Evolutionary conservation across 2,888 invertebrate genomes (phyloP).

Genomic region (Melanostoma mellinum): DNA sequence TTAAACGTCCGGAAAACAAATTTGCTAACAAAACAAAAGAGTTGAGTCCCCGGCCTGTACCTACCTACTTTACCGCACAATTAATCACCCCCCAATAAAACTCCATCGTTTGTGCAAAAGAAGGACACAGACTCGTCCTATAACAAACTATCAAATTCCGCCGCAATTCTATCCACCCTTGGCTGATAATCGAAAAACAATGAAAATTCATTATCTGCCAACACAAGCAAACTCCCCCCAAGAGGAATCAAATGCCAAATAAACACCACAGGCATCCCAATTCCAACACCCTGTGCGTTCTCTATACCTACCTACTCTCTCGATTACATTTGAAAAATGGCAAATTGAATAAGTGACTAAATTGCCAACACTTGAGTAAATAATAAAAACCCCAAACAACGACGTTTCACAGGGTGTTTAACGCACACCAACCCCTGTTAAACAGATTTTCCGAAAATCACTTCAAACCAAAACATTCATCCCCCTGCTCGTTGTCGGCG

Average conservation of each 20-base stretch:
- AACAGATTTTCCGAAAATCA: slow-evolving; percentile 72
- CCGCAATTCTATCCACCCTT: slow-evolving; percentile 24
- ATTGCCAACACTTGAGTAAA: slow-evolving; percentile 73
- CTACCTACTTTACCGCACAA: slow-evolving; percentile 64
- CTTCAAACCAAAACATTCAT: slow-evolving; percentile 69
- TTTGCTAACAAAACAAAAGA: slow-evolving; percentile 66
- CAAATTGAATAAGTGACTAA: slow-evolving; percentile 80
- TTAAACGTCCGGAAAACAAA: slow-evolving; percentile 69
- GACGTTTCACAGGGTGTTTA: slow-evolving; percentile 48
- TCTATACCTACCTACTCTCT: slow-evolving; percentile 23
- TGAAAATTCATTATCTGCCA: slow-evolving; percentile 71
- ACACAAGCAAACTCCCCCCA: slow-evolving; percentile 34
- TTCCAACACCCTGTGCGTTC: neutral
- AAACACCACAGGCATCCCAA: slow-evolving; percentile 50
- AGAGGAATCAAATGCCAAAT: slow-evolving; percentile 59
- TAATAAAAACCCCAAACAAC: slow-evolving; percentile 73
- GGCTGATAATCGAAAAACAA: slow-evolving; percentile 66
- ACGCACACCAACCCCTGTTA: slow-evolving; percentile 54
- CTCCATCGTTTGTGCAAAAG: slow-evolving; percentile 6
- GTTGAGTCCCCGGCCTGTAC: slow-evolving; percentile 35
- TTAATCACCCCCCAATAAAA: slow-evolving; percentile 63
- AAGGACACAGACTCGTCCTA: slow-evolving; percentile 7
- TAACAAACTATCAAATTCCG: slow-evolving; percentile 66
- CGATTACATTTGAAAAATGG: slow-evolving; percentile 80
- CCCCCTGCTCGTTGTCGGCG: slow-evolving; percentile 13